Conservation (phyloP, 2,797 vertebrate genomes). For the Salmo trutta region DNA sequence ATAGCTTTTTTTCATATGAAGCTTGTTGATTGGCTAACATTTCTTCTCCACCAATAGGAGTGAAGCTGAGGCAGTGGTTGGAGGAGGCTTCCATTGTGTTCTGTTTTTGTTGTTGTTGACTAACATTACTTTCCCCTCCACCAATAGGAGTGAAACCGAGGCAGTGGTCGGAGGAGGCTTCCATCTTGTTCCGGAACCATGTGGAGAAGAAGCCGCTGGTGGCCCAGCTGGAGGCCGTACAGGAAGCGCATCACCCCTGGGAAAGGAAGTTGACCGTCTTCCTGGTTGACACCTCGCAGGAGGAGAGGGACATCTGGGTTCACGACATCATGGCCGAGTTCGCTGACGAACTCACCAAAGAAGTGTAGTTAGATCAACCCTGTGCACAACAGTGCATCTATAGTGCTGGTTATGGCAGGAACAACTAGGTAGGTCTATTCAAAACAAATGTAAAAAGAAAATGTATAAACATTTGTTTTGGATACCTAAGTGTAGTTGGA, state of each 20-base stretch:
- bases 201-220: conserved; percentile 96
- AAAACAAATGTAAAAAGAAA: not conserved
- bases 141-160: conserved; percentile 82
- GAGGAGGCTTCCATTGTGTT: conserved; percentile 96
- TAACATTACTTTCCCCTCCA: not conserved
- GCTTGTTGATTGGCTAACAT: not conserved
- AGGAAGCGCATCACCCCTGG: conserved; percentile 83
- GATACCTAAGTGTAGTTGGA: conserved; percentile 1
- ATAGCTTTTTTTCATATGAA: too few species aligned
- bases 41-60: conserved; percentile 69
- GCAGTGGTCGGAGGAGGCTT: conserved; percentile 96
- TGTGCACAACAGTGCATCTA: not conserved
- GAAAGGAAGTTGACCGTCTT: conserved; percentile 88
- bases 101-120: conserved; percentile 52
- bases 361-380: conserved; percentile 37
- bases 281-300: conserved; percentile 92
- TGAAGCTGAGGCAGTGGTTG: conserved; percentile 90
- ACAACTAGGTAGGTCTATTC: not conserved
- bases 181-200: conserved; percentile 95
- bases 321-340: conserved; percentile 96
- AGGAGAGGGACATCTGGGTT: conserved; percentile 92
- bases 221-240: conserved; percentile 85
- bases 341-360: conserved; percentile 73
- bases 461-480: not conserved
- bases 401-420: not conserved